These are phyloP conservation scores for Pantherophis vulpinus DNA, from an alignment of 2,797 vertebrate genomes.

Conservation along the genomic window DNA sequence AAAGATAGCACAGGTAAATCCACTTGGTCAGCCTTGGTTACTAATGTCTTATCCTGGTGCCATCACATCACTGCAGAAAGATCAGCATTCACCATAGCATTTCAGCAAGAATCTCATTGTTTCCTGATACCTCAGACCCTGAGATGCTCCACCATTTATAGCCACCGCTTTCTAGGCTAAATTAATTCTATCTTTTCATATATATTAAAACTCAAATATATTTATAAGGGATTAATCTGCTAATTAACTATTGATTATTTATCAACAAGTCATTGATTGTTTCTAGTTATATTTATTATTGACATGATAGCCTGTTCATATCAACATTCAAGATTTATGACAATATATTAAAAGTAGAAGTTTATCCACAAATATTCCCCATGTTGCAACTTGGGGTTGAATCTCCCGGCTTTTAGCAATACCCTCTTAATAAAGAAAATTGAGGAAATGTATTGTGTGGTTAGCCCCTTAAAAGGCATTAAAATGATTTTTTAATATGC, in stretches of 20 bases:
- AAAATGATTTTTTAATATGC: neutral
- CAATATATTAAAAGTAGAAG: neutral
- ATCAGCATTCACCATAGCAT: neutral
- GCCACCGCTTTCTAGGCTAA: neutral
- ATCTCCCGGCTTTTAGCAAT: neutral
- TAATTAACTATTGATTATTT: neutral
- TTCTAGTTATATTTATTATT: neutral
- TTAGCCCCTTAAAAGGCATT: neutral
- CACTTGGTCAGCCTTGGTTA: neutral
- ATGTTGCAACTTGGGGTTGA: neutral
- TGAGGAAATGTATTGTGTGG: neutral
- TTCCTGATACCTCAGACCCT: neutral
- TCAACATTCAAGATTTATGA: neutral
- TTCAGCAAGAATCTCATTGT: neutral
- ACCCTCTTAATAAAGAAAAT: neutral
- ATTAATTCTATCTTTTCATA: neutral
- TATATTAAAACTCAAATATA: neutral
- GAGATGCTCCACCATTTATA: neutral
- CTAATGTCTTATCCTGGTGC: neutral
- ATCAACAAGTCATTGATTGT: neutral
- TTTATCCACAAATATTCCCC: neutral
- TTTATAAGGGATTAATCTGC: neutral
- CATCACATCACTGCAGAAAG: neutral
- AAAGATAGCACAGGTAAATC: neutral
- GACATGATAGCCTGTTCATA: neutral